Evolutionary conservation across 2,797 vertebrate genomes (phyloP), one percentile per base, ranked within the genome.

Genomic region (Fistularia tabacaria): DNA sequence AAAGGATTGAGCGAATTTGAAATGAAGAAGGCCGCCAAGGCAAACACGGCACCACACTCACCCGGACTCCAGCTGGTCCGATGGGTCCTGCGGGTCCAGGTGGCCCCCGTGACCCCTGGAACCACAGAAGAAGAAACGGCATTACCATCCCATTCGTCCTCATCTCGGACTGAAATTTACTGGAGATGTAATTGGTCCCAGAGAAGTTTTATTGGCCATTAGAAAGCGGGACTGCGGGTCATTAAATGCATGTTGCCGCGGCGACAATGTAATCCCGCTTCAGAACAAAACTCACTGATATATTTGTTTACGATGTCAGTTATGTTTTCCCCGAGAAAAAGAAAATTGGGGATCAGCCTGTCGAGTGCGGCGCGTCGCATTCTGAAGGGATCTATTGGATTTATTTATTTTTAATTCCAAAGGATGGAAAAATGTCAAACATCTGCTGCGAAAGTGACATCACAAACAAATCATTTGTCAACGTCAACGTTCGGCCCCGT

Each of bases 11-110:
- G 2, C 3, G n/a, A 42, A 7, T 15, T 3, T 7, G 38, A 43
- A 15, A 25, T 9, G 13, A 36, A 14, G 14, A 1, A 1, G 25
- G 25, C 25, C 25, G 25, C 25, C 10, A n/a, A 25, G 60, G 38
- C 45, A 39, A 48, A 38, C 45, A 12, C 54, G 53, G 48, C 62
- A 49, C 47, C 25, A 44, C 55, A 74, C 92, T 92, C 85, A 98
- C 97, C 90, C 95, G 90, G 54, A 93, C 89, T 69, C 97, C 97
- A 62, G 93, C 89, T 49, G 93, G 85, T 86, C 96, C 97, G 53
- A 92, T 74, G 44, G 94, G 91, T 39, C 97, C 96, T 9, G 79
- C 70, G 10, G 90, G 70, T 44, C 97, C 96, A 11, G 92, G 54
- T 53, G 93, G 79, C 15, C 97, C 97, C 48, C 91, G 89, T 0